phyloP scores from a whole-genome alignment of 2,888 invertebrate species.

The Arge pagana region DNA sequence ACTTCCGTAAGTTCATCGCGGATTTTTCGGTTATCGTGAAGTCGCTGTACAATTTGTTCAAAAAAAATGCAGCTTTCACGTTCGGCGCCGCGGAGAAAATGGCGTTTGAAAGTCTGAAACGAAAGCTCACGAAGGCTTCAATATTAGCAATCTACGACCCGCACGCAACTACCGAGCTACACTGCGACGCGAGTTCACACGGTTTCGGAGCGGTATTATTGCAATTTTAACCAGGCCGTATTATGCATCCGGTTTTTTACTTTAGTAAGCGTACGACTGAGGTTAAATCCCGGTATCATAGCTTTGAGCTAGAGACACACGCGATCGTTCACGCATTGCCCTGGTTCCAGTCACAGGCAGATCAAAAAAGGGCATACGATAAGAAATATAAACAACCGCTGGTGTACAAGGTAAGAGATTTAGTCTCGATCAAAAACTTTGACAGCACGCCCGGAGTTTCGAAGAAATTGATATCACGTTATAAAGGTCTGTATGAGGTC shows the following conservation, averaged over 20 bases:
- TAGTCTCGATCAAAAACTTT: background rate
- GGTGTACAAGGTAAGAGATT: background rate
- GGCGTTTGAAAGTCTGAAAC: slow-evolving; percentile 24
- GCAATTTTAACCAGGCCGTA: slow-evolving; percentile 36
- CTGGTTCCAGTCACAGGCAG: slow-evolving; percentile 24
- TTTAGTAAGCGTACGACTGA: slow-evolving; percentile 38
- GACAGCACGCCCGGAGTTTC: background rate
- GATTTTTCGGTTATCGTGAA: slow-evolving; percentile 35
- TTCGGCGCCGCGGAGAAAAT: slow-evolving; percentile 22
- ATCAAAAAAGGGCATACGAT: background rate
- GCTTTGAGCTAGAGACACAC: slow-evolving; percentile 40
- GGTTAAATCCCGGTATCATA: slow-evolving; percentile 37
- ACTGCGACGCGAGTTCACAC: slow-evolving; percentile 41
- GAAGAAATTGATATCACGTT: slow-evolving; percentile 1
- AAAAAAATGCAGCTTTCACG: slow-evolving; percentile 21
- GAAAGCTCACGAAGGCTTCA: slow-evolving; percentile 20
- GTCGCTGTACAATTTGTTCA: slow-evolving; percentile 39
- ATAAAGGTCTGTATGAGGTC: slow-evolving; percentile 3
- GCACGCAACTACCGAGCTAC: slow-evolving; percentile 36
- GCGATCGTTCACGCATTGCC: slow-evolving; percentile 27
- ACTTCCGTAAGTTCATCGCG: slow-evolving; percentile 38
- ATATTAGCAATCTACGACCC: slow-evolving; percentile 27
- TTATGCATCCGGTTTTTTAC: slow-evolving; percentile 38
- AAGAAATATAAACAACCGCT: background rate
- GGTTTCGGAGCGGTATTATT: slow-evolving; percentile 43